Percentiles rank a stretch among this genome's conserved stretches.
Conservation (phyloP, 2,888 invertebrate genomes). For the Volucella inflata region DNA sequence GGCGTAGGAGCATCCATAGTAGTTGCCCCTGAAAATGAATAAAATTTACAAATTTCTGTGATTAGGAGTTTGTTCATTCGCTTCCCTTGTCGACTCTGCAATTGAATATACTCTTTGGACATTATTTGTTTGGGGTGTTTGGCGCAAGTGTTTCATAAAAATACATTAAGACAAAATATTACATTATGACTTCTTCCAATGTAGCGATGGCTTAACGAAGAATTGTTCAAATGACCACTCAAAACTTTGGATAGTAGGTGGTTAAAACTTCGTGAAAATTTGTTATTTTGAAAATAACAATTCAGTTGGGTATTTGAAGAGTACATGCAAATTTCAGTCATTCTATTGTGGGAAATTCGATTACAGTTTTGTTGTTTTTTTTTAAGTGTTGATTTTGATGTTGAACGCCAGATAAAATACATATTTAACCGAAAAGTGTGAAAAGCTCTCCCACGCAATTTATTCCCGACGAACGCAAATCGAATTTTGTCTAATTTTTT, state of each 20-base stretch:
- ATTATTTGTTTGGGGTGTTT: conserved; percentile 1
- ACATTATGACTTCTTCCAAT: conserved; percentile 32
- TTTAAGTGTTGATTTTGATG: no score
- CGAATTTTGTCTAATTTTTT: no score
- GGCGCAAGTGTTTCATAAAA: conserved; percentile 12
- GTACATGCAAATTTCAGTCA: conserved; percentile 10
- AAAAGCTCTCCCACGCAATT: no score
- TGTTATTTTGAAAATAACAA: conserved; percentile 28
- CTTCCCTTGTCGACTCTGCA: conserved; percentile 15
- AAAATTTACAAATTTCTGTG: conserved; percentile 60
- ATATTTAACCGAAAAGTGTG: no score
- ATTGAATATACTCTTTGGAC: conserved; percentile 35
- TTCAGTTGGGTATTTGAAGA: conserved; percentile 20
- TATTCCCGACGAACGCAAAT: no score
- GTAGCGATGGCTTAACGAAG: conserved; percentile 18
- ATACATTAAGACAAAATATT: conserved; percentile 24
- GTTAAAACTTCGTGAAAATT: conserved; percentile 34
- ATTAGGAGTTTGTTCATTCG: conserved; percentile 57
- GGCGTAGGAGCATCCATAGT: conserved; percentile 3
- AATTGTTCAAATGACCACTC: conserved; percentile 37
- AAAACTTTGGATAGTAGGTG: conserved; percentile 6
- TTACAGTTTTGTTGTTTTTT: no score
- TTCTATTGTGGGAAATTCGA: neutral
- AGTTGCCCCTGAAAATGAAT: conserved; percentile 9
- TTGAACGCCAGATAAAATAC: no score